Conservation (phyloP, 1,140 invertebrate species). For the Psilanteris sp. region DNA sequence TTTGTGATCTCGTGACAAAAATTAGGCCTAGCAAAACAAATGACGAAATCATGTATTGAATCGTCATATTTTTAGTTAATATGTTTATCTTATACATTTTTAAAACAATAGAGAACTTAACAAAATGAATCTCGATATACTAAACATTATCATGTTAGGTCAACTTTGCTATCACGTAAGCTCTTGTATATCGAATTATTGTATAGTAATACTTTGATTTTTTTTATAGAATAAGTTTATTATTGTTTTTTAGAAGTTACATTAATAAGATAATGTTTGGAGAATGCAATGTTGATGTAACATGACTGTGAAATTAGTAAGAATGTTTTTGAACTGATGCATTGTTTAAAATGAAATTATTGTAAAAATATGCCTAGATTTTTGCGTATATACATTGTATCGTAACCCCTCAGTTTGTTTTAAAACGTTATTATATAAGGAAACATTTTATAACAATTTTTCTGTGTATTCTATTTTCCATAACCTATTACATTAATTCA, state of each 20-base stretch:
- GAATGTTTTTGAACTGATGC: conserved; percentile 44
- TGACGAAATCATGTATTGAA: conserved; percentile 41
- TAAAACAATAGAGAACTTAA: conserved; percentile 21
- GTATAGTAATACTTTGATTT: conserved; percentile 18
- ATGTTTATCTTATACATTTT: conserved; percentile 27
- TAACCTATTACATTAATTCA: not conserved
- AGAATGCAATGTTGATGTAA: conserved; percentile 52
- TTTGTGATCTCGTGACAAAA: conserved; percentile 71
- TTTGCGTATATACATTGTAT: conserved; percentile 77
- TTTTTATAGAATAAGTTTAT: conserved; percentile 16
- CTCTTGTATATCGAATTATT: conserved; percentile 1
- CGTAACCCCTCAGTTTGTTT: conserved; percentile 78
- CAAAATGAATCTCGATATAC: conserved; percentile 10
- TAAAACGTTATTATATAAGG: conserved; percentile 78
- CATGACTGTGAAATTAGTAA: conserved; percentile 39
- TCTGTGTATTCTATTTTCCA: conserved; percentile 10
- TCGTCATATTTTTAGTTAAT: conserved; percentile 18
- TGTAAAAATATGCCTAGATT: conserved; percentile 78
- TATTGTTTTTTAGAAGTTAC: not conserved
- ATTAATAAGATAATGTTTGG: not conserved
- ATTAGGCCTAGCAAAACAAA: conserved; percentile 72
- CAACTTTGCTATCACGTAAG: conserved; percentile 12
- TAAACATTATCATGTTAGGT: conserved; percentile 26
- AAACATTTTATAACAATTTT: conserved; percentile 77
- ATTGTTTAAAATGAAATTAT: conserved; percentile 69